Percentiles rank a stretch among this genome's conserved stretches.
These are phyloP conservation scores for Habroteleia sp. DNA, from an alignment of 2,888 invertebrate species.

Conservation along the genomic window DNA sequence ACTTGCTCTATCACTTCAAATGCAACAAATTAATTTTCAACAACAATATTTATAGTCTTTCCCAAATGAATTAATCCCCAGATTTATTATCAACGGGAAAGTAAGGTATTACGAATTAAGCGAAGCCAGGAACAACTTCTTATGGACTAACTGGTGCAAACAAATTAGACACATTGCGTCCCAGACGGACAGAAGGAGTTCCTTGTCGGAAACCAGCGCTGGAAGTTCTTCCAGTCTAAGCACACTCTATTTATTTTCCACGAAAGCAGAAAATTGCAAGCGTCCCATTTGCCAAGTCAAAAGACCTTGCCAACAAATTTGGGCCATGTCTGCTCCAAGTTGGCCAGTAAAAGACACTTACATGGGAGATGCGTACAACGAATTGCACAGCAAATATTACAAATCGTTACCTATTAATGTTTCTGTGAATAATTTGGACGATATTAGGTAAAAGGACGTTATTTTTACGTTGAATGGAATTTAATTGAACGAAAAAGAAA, in stretches of 20 bases:
- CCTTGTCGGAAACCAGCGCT: slow-evolving; percentile 83
- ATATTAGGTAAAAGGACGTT: slow-evolving; percentile 55
- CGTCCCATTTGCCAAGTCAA: slow-evolving; percentile 71
- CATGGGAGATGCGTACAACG: slow-evolving; percentile 80
- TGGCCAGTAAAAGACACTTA: slow-evolving; percentile 84
- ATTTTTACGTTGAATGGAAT: too few species aligned
- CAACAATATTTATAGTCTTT: too few species aligned
- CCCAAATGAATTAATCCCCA: too few species aligned
- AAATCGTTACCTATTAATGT: slow-evolving; percentile 69
- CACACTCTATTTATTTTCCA: slow-evolving; percentile 81
- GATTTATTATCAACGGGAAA: slow-evolving; percentile 72
- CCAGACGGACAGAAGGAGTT: slow-evolving; percentile 80
- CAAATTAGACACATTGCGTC: slow-evolving; percentile 80
- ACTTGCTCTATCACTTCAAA: too few species aligned
- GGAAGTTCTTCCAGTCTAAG: slow-evolving; percentile 81
- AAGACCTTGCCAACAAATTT: slow-evolving; percentile 63
- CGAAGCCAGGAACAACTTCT: slow-evolving; percentile 83
- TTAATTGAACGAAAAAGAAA: too few species aligned
- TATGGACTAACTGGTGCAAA: slow-evolving; percentile 85
- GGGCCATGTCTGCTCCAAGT: slow-evolving; percentile 65
- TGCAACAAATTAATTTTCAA: too few species aligned
- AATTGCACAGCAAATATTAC: slow-evolving; percentile 70
- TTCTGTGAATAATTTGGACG: slow-evolving; percentile 69
- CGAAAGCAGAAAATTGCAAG: slow-evolving; percentile 71
- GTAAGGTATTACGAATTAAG: slow-evolving; percentile 87